Base-by-base conservation (phyloP, 37 sponge, comb jelly and placozoan genomes). In the Cladorhizidae sp. region DNA sequence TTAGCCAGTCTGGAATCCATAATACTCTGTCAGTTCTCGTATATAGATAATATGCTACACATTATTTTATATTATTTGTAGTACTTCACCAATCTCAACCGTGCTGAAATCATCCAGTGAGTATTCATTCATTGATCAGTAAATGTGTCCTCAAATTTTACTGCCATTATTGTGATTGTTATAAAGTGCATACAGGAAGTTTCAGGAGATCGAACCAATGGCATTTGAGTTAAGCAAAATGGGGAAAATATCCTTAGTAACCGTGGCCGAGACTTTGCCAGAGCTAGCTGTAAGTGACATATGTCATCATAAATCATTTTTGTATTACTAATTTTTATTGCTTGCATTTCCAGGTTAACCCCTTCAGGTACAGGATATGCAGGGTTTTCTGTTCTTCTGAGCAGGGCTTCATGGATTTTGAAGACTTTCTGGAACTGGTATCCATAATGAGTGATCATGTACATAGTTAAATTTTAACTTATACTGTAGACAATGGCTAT, bases 331-430 rank as follows among this genome's bases (percentile, higher is more conserved):
- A 31, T 67, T n/a, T n/a, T n/a, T n/a, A n/a, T n/a, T 29, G 29
- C 6, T 23, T 61, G 38, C 7, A 21, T n/a, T 7, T 45, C 18
- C 55, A 80, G 81, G 65, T 29, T 2, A 83, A 74, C 21, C 83
- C 83, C 22, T 74, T 74, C 32, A 63, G 57, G 39, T 74, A 83
- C 65, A 49, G 75, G 9, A 74, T 83, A 49, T 49, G 75, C 55
- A 63, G 74, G 29, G 75, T 64, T 51, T 80, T 79, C 82, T 77
- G 72, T 35, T 75, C 75, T n/a, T 1, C 28, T 36, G 67, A 65
- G 45, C 20, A 62, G 25, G 81, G 72, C 42, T 38, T 49, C 41
- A 83, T 83, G 83, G 67, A 74, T 21, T 83, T 74, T 74, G 75
- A 74, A 74, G 75, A 68, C 57, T 76, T 76, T 41, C 57, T 76